A percentile compares a stretch with the other conserved stretches of the same genome.
phyloP scores from a whole-genome alignment of 2,113 vertebrate species.

The Cyanistes caeruleus region DNA sequence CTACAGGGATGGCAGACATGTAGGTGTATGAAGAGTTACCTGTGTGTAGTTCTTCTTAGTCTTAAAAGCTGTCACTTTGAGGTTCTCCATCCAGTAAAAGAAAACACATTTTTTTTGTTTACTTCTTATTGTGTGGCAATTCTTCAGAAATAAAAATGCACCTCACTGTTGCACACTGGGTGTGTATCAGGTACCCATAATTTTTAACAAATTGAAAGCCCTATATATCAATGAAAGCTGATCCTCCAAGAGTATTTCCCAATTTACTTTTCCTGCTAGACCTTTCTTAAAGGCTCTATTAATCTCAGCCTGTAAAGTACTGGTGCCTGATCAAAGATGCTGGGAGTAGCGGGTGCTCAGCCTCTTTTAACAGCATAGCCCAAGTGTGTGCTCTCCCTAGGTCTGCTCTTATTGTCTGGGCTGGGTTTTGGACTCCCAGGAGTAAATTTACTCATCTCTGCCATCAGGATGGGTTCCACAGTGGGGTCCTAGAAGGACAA shows the following conservation, averaged over 20 bases:
- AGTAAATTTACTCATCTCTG: background rate
- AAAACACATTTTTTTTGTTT: rapidly evolving
- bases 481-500: background rate
- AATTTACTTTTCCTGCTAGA: background rate
- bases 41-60: background rate
- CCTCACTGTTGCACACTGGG: background rate
- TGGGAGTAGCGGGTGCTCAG: background rate
- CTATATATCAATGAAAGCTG: background rate
- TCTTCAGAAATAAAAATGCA: background rate
- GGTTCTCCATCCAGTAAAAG: background rate
- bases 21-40: background rate
- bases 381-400: background rate
- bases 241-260: background rate
- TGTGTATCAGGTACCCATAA: rapidly evolving
- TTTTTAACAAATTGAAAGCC: background rate
- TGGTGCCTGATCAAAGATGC: background rate
- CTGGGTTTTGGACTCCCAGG: background rate
- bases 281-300: background rate
- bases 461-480: background rate
- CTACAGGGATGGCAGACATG: background rate
- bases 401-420: rapidly evolving
- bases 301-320: background rate
- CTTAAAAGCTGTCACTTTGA: background rate
- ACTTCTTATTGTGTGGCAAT: background rate
- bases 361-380: background rate